phyloP scores from a whole-genome alignment of 2,888 invertebrate genomes.

The Heliconius hortense region DNA sequence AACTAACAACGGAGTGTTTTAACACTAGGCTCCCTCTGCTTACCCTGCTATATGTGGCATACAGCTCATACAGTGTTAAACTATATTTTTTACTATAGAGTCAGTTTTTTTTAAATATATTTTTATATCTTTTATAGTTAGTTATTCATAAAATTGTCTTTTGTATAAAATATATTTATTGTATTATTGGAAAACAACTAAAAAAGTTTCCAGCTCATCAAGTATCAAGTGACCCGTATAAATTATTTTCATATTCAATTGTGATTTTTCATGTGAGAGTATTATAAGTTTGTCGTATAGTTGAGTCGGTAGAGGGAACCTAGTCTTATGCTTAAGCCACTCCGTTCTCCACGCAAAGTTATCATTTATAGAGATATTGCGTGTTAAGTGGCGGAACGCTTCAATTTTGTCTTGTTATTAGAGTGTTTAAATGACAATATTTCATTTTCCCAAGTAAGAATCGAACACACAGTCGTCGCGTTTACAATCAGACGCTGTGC shows the following conservation, averaged over 20 bases:
- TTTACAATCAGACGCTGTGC: not conserved
- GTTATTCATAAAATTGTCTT: not conserved
- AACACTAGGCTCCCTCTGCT: too few relatives aligned
- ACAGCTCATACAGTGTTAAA: too few relatives aligned
- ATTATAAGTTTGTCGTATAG: not conserved
- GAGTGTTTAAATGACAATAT: not conserved
- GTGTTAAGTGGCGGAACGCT: not conserved
- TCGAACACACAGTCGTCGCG: not conserved
- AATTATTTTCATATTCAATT: conserved; percentile 8
- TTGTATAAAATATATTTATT: not conserved
- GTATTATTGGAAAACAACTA: conserved; percentile 12
- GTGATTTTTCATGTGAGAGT: not conserved
- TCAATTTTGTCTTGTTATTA: not conserved
- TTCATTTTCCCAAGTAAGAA: not conserved
- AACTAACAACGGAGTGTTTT: too few relatives aligned
- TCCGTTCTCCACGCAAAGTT: not conserved
- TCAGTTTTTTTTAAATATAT: not conserved
- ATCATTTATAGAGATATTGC: not conserved
- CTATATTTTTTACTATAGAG: not conserved
- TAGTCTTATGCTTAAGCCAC: not conserved
- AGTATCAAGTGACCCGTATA: conserved; percentile 6
- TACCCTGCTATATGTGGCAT: too few relatives aligned
- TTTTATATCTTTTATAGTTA: not conserved
- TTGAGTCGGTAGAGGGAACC: too few relatives aligned
- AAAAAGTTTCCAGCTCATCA: conserved; percentile 5